A percentile compares a stretch with the other conserved stretches of the same genome.
Evolutionary conservation across 2,888 invertebrate species (phyloP).

Genomic region (Chrysotoxum bicinctum): DNA sequence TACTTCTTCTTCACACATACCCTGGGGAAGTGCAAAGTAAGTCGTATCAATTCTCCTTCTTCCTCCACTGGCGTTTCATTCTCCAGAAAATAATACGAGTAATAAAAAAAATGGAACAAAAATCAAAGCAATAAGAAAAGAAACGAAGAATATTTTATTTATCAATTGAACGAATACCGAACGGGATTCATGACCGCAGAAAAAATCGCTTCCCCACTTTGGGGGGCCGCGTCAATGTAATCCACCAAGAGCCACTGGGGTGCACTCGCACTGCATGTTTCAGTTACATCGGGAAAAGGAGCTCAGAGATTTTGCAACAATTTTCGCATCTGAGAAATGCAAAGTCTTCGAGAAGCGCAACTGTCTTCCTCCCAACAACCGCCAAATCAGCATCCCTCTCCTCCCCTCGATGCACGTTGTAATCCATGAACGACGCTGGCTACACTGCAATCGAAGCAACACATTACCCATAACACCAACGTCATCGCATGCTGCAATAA

Average conservation of each 20-base stretch:
- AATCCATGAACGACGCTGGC: conserved; percentile 30
- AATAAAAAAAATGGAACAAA: conserved; percentile 1
- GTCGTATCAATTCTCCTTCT: conserved; percentile 11
- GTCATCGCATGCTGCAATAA: not conserved
- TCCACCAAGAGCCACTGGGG: conserved; percentile 69
- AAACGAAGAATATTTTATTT: conserved; percentile 15
- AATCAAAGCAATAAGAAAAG: not conserved
- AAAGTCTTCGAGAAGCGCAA: conserved; percentile 68
- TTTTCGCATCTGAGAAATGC: conserved; percentile 67
- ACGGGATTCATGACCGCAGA: conserved; percentile 61
- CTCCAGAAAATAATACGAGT: conserved; percentile 27
- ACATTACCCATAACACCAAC: not conserved
- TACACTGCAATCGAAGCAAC: conserved; percentile 8
- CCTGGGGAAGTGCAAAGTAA: conserved; percentile 74
- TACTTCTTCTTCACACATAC: not conserved
- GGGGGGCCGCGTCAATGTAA: conserved; percentile 54
- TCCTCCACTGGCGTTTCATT: conserved; percentile 20
- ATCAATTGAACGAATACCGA: conserved; percentile 38
- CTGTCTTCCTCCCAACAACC: conserved; percentile 37
- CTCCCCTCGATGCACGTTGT: conserved; percentile 31
- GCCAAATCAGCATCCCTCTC: conserved; percentile 47
- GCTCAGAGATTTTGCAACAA: conserved; percentile 80
- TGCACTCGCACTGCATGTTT: conserved; percentile 82
- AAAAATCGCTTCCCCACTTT: conserved; percentile 43
- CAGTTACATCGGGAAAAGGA: conserved; percentile 82